Base-by-base conservation (phyloP, 2,113 vertebrate species). In the Nycticorax nycticorax region DNA sequence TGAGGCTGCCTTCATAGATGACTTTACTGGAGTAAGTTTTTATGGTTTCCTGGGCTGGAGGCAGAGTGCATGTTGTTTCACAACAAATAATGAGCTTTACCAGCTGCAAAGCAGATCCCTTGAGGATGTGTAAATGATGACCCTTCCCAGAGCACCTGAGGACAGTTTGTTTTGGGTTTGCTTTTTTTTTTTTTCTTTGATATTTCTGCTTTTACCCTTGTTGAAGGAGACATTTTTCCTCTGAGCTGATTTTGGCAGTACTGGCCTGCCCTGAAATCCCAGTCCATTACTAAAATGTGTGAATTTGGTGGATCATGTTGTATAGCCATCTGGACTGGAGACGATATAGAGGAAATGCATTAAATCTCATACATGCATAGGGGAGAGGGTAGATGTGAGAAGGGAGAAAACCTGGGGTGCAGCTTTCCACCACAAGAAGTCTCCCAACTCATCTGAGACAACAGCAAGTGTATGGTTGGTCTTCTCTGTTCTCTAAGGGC, bases 201-300 rank as follows among this genome's bases (percentile, higher is more conserved):
- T 53, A 76, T 76, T 77, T 94, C 84, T 95, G 80, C 26, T 85
- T 97, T 96, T 80, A 64, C 62, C 84, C 60, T 87, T 74, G 50
- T 86, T 71, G 60, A 56, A 87, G 71, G 50, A 91, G 39, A 35
- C 11, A 27, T 50, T 94, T 88, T 92, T 89, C 22, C 30, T 81
- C 28, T 35, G 23, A 95, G 16, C 5, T 77, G 77, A 48, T 55
- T 87, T 66, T 1, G 6, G 53, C 93, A 32, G 7, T 60, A 39
- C 6, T 59, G 6, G 11, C 22, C 50, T 69, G 23, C 12, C 4
- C 18, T 50, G 45, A 76, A 66, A 27, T 39, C 19, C 13, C 12
- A 24, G 2, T 30, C 18, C 7, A 6, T 55, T 85, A 50, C 9
- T 60, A 69, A 88, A 69, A 69, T 6, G 10, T 26, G 7, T 59